Evolutionary conservation across 1,140 invertebrate genomes (phyloP).

Genomic region (Magallana angulata): DNA sequence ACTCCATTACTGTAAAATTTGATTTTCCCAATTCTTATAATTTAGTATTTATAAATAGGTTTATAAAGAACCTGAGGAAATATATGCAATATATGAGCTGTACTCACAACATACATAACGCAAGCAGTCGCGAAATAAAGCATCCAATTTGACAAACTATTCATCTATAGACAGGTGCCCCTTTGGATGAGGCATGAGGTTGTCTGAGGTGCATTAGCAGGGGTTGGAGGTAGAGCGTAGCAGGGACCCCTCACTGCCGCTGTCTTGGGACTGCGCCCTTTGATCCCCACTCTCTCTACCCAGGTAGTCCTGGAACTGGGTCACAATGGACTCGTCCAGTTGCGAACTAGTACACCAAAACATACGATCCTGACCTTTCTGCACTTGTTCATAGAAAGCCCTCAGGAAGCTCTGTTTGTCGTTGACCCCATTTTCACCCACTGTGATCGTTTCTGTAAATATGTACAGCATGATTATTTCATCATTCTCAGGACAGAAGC

Average conservation of each 20-base stretch:
- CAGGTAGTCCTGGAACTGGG: constrained; percentile 2
- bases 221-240: neutral
- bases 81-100: no score
- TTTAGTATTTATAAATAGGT: no score
- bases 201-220: neutral
- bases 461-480: no score
- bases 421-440: neutral
- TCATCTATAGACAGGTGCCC: no score
- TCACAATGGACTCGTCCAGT: neutral
- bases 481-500: no score
- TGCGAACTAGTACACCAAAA: neutral
- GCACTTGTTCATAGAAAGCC: constrained; percentile 20
- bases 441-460: constrained; percentile 17
- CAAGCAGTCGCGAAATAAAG: no score
- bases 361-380: constrained; percentile 17
- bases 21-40: no score
- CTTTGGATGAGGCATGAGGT: no score
- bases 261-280: neutral
- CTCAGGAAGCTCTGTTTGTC: neutral
- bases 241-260: neutral
- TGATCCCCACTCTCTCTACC: neutral
- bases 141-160: no score
- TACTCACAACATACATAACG: no score
- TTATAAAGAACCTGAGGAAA: no score
- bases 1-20: no score